phyloP scores from a whole-genome alignment of 2,888 invertebrate species.

The Leptinotarsa tumamoca region DNA sequence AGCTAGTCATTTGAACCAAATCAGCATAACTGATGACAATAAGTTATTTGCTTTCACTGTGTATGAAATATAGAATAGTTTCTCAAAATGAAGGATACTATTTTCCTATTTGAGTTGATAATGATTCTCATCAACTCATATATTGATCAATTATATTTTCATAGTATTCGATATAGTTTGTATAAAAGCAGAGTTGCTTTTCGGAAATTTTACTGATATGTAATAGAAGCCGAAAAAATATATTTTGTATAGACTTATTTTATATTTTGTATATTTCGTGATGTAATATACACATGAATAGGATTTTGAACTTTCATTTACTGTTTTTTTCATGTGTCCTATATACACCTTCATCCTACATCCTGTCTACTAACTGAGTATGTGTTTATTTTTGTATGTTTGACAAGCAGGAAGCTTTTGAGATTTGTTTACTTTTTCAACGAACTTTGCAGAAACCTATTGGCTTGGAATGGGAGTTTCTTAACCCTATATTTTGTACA shows the following conservation, averaged over 20 bases:
- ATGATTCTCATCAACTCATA: neutral
- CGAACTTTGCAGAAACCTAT: neutral
- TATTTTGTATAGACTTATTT: constrained; percentile 31
- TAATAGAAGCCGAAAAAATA: constrained; percentile 19
- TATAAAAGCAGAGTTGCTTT: neutral
- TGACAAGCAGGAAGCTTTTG: constrained; percentile 17
- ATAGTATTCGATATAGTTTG: neutral
- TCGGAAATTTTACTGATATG: neutral
- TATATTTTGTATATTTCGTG: constrained; percentile 29
- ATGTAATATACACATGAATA: constrained; percentile 34
- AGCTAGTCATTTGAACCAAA: constrained; percentile 2
- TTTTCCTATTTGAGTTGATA: too few relatives aligned
- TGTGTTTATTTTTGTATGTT: constrained; percentile 45
- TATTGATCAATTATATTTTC: neutral
- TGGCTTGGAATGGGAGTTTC: constrained; percentile 31
- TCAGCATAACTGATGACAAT: neutral
- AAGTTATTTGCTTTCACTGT: constrained; percentile 1
- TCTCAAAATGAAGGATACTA: neutral
- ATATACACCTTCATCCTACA: constrained; percentile 27
- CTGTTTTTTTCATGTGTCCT: constrained; percentile 26
- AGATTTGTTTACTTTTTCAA: constrained; percentile 13
- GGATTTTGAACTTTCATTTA: constrained; percentile 22
- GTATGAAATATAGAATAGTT: neutral
- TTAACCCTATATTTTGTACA: constrained; percentile 44
- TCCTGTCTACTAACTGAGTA: constrained; percentile 51